Base-by-base conservation (phyloP, 2,888 invertebrate species). In the Argynnis bischoffii region DNA sequence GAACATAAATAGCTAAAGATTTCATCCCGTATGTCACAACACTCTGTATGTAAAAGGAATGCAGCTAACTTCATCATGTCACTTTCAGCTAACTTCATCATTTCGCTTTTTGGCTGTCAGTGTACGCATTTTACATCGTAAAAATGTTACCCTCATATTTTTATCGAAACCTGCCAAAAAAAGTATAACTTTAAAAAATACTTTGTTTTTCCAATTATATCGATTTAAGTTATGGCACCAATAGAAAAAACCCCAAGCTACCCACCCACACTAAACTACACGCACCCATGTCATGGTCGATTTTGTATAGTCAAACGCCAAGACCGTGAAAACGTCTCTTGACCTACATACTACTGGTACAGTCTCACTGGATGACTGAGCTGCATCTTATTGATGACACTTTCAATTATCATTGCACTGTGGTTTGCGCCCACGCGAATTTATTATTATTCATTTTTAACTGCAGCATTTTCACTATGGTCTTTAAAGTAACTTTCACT, bases 351-450 rank as follows among this genome's bases (percentile, higher is more conserved):
- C 76, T 82, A 84, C 86, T 78, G 78, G 86, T 84, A 85, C 87
- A 80, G 72, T 68, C 72, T 67, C 61, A 65, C 64, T 70, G 61
- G 53, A 60, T 46, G 66, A 56, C 66, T 72, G 72, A 76, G 82
- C 81, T 78, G 81, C 73, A 80, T 83, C 87, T 85, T 85, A 85
- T 83, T 83, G 87, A 90, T 90, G 85, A 84, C 86, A 88, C 90
- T 89, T 88, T 88, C 88, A 89, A 92, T 91, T 91, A 90, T 83
- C 87, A 83, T 83, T 87, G 89, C 88, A 89, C 78, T 78, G 80
- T 78, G 79, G 76, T 79, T 72, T 72, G 69, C 84, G 79, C 86
- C 84, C 83, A 86, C 87, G 80, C 72, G 74, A 79, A 80, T 67
- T 71, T 79, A 81, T 81, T 83, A 81, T 80, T 82, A 80, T 86